Evolutionary conservation across 2,113 vertebrate genomes (phyloP).

Genomic region (Manacus vitellinus): DNA sequence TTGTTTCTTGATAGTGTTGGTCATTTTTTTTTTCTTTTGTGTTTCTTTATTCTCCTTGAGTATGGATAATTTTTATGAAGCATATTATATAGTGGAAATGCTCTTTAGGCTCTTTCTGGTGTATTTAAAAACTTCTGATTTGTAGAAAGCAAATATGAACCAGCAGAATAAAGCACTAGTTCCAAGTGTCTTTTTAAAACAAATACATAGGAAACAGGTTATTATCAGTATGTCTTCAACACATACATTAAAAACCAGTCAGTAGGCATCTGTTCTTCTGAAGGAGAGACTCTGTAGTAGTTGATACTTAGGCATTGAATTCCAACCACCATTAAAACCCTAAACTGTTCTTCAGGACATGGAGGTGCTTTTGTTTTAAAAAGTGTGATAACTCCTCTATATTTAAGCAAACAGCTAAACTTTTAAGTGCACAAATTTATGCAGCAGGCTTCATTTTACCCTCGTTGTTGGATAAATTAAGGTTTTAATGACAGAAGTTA

Average conservation of each 20-base stretch:
- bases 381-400: not conserved
- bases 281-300: not conserved
- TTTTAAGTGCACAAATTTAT: not conserved
- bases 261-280: not conserved
- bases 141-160: not conserved
- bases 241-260: not conserved
- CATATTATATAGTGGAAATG: not conserved
- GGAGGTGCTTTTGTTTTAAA: not conserved
- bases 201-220: not conserved
- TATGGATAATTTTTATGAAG: not conserved
- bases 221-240: not conserved
- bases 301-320: not conserved
- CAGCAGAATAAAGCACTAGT: not conserved
- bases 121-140: not conserved
- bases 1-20: not conserved
- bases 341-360: not conserved
- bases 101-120: not conserved
- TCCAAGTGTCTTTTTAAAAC: not conserved
- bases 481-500: not conserved
- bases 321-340: not conserved
- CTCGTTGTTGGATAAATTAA: not conserved
- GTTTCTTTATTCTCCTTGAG: not conserved
- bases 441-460: not conserved
- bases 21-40: not conserved
- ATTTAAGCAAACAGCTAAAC: not conserved